Evolutionary conservation across 2,113 vertebrate species (phyloP).

Genomic region (cattle (Bos taurus)): DNA sequence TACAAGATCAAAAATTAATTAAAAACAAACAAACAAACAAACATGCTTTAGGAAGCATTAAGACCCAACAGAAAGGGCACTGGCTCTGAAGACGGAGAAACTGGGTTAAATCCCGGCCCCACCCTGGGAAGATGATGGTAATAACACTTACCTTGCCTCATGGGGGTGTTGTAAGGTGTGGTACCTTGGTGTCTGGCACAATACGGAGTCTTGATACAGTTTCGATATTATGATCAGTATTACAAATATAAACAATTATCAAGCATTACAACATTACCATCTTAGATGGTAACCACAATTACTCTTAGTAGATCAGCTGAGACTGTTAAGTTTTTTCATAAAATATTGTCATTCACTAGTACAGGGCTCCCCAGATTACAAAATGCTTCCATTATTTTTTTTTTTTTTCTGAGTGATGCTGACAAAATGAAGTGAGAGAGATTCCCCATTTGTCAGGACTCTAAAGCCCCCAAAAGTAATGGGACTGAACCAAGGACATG

Average conservation of each 20-base stretch:
- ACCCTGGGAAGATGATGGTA: fast-evolving
- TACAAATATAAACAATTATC: neutral
- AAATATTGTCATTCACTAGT: neutral
- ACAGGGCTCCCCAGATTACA: neutral
- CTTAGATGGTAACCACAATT: neutral
- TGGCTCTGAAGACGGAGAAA: neutral
- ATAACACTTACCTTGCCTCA: neutral
- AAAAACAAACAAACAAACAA: neutral
- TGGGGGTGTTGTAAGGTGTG: neutral
- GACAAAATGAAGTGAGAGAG: neutral
- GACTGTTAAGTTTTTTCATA: neutral
- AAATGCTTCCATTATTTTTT: neutral
- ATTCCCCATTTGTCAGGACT: neutral
- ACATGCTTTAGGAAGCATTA: neutral
- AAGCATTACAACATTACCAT: neutral
- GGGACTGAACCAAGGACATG: neutral
- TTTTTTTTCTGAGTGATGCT: neutral
- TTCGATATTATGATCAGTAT: neutral
- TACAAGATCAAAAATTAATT: neutral
- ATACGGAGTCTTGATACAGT: fast-evolving
- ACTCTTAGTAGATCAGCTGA: neutral
- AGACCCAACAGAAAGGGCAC: neutral
- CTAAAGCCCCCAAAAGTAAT: neutral
- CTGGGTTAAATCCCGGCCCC: neutral
- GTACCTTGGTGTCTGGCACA: neutral